Evolutionary conservation across 2,113 vertebrate genomes (phyloP), one percentile per base, ranked within the genome.

Genomic region (Vimba vimba): DNA sequence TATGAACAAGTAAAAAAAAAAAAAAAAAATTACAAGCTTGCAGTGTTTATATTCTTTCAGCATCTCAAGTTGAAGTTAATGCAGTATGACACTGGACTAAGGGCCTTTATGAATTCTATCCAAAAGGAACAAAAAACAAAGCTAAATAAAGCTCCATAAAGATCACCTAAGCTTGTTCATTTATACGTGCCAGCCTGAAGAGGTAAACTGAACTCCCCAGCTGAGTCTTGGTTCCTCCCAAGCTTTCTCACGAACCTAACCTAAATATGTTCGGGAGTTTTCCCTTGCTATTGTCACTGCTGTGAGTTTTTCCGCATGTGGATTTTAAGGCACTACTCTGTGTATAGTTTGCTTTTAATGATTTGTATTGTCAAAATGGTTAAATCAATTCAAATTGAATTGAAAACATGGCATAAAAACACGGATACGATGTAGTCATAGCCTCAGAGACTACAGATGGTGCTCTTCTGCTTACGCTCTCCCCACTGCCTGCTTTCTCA

Each of bases 51-150:
- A 27, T 3, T 19, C 6, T 30, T 52, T 52, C 43, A 52, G 6
- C 43, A 57, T 78, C 50, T 78, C 9, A 55, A 33, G 6, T 36
- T 33, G 17, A 57, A n/a, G 76, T 36, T 78, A 78, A 78, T 13
- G 10, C 76, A 59, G 30, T 78, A 77, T 77, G 74, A 77, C 74
- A 77, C 25, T 77, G 25, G 74, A 77, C 15, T 78, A 36, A 78
- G 30, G 76, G 50, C 52, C 52, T 57, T 78, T 23, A 23, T 78
- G 9, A 59, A n/a, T 78, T 36, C 10, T 78, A 36, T 59, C 76
- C 76, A 36, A 78, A 78, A 59, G 76, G 7, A 57, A 78, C 19
- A 21, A 7, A 30, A 27, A 52, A 76, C 45, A 19, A 52, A 47
- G 47, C 47, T 52, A 55, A 73, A 73, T 43, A 43, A 73, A 73